Evolutionary conservation across 2,797 vertebrate species (phyloP).

Genomic region (Ciconia nigra): DNA sequence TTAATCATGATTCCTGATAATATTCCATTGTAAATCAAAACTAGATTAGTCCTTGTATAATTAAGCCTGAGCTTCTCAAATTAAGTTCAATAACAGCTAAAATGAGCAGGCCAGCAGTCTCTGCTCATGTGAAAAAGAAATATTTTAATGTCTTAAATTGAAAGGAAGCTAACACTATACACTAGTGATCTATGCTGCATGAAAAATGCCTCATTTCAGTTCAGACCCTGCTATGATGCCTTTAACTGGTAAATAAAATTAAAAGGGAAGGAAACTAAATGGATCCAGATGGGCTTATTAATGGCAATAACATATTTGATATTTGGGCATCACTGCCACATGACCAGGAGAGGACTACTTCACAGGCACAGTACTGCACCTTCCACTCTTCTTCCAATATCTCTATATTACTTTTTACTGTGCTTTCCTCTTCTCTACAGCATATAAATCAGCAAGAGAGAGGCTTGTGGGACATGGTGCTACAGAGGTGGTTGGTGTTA

Average conservation of each 20-base stretch:
- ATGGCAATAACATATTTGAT: not conserved
- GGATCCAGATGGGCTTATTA: not conserved
- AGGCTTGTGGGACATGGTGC: not conserved
- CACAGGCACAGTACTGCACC: not conserved
- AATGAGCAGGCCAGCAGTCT: not conserved
- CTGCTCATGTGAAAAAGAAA: not conserved
- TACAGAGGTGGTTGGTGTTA: not conserved
- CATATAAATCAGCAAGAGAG: not conserved
- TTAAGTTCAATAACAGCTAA: not conserved
- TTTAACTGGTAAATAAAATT: constrained; percentile 53
- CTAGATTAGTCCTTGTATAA: not conserved
- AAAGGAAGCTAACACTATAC: not conserved
- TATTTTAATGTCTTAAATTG: not conserved
- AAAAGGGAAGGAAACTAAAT: not conserved
- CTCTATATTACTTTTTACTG: not conserved
- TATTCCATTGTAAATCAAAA: not conserved
- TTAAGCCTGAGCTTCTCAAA: not conserved
- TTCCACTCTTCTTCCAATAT: not conserved
- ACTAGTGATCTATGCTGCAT: not conserved
- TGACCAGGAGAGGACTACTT: not conserved
- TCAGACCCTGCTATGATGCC: not conserved
- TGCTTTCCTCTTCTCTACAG: not conserved
- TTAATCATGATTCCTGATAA: not conserved
- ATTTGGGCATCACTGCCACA: not conserved
- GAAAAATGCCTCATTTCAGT: constrained; percentile 13